A percentile compares a stretch with the other conserved stretches of the same genome.
These are phyloP conservation scores for Gouania willdenowi DNA, from an alignment of 2,797 vertebrate genomes.

Conservation along the genomic window DNA sequence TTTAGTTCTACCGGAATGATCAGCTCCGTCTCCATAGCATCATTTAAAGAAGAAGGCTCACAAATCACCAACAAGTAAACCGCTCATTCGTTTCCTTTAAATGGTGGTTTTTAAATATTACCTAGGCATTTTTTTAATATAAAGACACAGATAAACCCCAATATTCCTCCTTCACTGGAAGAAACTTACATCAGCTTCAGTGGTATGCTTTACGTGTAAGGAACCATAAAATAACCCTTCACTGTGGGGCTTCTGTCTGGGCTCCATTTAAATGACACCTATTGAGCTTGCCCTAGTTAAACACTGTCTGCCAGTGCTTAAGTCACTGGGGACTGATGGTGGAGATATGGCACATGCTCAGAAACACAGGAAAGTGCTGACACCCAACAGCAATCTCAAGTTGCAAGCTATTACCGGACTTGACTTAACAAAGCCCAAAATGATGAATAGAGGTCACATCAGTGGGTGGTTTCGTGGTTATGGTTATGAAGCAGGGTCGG, in stretches of 20 bases:
- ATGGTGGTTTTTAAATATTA: slow-evolving; percentile 24
- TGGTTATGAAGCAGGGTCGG: neutral
- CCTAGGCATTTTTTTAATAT: slow-evolving; percentile 15
- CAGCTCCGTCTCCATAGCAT: slow-evolving; percentile 33
- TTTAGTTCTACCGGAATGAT: slow-evolving; percentile 47
- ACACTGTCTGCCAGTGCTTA: slow-evolving; percentile 65
- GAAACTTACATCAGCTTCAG: slow-evolving; percentile 33
- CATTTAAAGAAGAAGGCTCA: slow-evolving; percentile 37
- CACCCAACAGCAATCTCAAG: slow-evolving; percentile 58
- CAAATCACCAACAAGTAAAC: slow-evolving; percentile 34
- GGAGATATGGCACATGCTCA: slow-evolving; percentile 59
- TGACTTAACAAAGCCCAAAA: slow-evolving; percentile 47
- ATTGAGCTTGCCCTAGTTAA: slow-evolving; percentile 74
- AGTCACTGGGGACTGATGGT: slow-evolving; percentile 65
- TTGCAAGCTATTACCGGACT: slow-evolving; percentile 58
- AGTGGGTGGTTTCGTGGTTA: slow-evolving; percentile 24
- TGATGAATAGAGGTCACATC: slow-evolving; percentile 52
- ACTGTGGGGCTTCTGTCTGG: slow-evolving; percentile 66
- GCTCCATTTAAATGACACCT: slow-evolving; percentile 75
- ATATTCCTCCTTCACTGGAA: slow-evolving; percentile 25
- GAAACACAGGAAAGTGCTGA: slow-evolving; percentile 54
- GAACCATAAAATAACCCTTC: slow-evolving; percentile 64
- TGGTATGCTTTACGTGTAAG: slow-evolving; percentile 53
- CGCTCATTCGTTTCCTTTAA: slow-evolving; percentile 22
- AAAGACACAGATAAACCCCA: slow-evolving; percentile 14